Base-by-base conservation (phyloP, 2,113 vertebrate species). In the Alethe diademata region DNA sequence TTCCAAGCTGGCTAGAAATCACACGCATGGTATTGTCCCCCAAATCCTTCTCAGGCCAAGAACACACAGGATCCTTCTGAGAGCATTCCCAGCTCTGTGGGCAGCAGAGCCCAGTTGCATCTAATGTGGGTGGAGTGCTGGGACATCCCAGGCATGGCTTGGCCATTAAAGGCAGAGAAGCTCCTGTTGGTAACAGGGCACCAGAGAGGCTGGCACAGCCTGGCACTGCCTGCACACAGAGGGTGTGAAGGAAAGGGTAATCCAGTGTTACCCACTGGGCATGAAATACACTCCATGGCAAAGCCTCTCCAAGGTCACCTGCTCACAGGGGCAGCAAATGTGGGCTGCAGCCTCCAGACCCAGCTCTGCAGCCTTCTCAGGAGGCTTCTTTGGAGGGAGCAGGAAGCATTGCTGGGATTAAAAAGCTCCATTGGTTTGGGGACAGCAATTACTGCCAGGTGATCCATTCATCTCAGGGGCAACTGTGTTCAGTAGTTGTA, bases 211-310 rank as follows among this genome's bases (percentile, higher is more conserved):
- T 75, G 48, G 56, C 69, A 9, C 40, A 56, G 28, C 28, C 19
- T 1, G 0, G 31, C 3, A 4, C 10, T 58, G 57, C 57, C 38
- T 66, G 24, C 13, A 38, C 0, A 0, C 64, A 38, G 7, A 33
- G 51, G 8, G 3, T 43, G 48, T 36, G 29, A 72, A 43, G 47
- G n/a, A 64, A 82, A 71, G 48, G 45, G 13, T n/a, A 69, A 35
- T 12, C n/a, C 16, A 3, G 45, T 40, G 31, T 57, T 45, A 66
- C n/a, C 53, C 22, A 12, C 19, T 2, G 1, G 38, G 6, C 42
- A 33, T 28, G 61, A 70, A 81, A 78, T 45, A 25, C 0, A 4
- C 45, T 66, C 67, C 31, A 23, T 48, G 56, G 51, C 69, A 86
- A 62, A 84, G 24, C 13, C 28, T 54, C 65, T 71, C 51, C 19